phyloP scores from a whole-genome alignment of 2,888 invertebrate genomes.

The Gnatocerus cornutus region DNA sequence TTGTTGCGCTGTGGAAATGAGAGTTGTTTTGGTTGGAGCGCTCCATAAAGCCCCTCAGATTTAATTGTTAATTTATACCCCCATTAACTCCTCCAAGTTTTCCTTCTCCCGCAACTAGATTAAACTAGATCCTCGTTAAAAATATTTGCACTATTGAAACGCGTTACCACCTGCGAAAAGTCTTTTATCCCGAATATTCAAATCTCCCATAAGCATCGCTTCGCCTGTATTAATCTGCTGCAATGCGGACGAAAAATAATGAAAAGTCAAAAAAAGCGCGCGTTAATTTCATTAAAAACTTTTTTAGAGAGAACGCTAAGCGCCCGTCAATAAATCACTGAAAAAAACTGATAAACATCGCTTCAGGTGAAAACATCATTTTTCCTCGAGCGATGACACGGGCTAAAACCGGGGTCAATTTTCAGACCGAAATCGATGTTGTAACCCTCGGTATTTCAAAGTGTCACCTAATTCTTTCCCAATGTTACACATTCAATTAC shows the following conservation, averaged over 20 bases:
- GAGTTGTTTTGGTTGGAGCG: too few species aligned
- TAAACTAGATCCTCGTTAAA: too few species aligned
- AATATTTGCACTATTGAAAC: neutral
- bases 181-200: conserved; percentile 3
- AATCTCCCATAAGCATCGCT: conserved; percentile 16
- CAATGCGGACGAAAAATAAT: conserved; percentile 19
- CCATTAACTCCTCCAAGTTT: too few species aligned
- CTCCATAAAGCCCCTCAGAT: too few species aligned
- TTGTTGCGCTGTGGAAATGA: too few species aligned
- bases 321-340: too few species aligned
- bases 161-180: neutral
- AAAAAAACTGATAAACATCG: conserved; percentile 10
- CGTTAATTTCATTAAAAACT: conserved; percentile 15
- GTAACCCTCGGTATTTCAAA: conserved; percentile 20
- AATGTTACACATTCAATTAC: conserved; percentile 27
- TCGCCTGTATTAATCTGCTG: conserved; percentile 18
- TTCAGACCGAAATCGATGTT: conserved; percentile 4
- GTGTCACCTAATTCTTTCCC: conserved; percentile 26
- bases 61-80: too few species aligned
- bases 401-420: conserved; percentile 13
- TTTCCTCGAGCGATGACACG: conserved; percentile 2
- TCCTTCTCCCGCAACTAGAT: too few species aligned
- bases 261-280: neutral
- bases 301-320: neutral
- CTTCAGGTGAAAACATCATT: conserved; percentile 4